These are phyloP conservation scores for Ischnura elegans DNA, from an alignment of 2,888 invertebrate genomes.

Conservation along the genomic window DNA sequence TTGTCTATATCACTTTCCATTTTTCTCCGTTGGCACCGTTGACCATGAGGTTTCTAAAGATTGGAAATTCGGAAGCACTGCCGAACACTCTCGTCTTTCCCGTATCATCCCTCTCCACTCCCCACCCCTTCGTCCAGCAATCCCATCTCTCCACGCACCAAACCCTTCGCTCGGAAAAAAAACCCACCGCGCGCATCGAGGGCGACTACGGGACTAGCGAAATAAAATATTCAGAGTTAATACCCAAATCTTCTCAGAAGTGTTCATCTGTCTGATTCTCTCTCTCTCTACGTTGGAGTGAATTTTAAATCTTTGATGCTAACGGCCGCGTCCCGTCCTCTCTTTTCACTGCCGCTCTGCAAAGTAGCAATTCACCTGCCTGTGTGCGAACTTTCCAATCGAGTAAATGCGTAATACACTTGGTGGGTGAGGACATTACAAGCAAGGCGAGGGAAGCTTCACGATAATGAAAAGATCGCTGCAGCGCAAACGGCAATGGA, in stretches of 20 bases:
- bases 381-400: slow-evolving; percentile 16
- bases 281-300: slow-evolving; percentile 48
- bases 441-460: no score
- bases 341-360: not conserved
- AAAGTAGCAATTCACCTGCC: slow-evolving; percentile 2
- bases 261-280: slow-evolving; percentile 65
- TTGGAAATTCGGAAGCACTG: not conserved
- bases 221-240: slow-evolving; percentile 65
- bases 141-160: not conserved
- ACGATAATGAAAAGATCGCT: slow-evolving; percentile 60
- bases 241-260: slow-evolving; percentile 66
- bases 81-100: not conserved
- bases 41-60: not conserved
- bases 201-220: not conserved
- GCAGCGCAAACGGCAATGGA: not conserved
- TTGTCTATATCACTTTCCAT: no score
- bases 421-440: not conserved
- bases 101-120: not conserved
- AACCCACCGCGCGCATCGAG: slow-evolving; percentile 22
- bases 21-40: no score
- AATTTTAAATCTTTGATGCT: slow-evolving; percentile 64
- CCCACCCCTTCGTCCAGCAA: not conserved
- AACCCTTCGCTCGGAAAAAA: not conserved
- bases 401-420: slow-evolving; percentile 19
- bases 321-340: slow-evolving; percentile 40